Base-by-base conservation (phyloP, 2,113 vertebrate species). In the Trichechus manatus region DNA sequence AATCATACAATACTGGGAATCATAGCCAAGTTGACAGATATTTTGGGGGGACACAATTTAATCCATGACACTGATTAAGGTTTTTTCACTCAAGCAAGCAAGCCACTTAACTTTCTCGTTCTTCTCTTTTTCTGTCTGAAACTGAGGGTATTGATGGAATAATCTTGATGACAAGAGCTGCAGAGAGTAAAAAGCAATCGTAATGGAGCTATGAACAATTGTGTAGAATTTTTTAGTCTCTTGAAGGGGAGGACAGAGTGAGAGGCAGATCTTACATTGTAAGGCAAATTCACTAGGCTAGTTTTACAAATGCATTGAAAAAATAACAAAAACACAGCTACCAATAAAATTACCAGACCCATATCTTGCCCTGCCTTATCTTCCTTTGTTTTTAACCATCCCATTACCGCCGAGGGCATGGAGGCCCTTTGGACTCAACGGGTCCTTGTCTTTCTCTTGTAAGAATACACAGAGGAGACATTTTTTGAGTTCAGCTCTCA, bases 171-270 rank as follows among this genome's bases (percentile, higher is more conserved):
- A 93, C 9, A 59, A 44, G 82, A 92, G 83, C 92, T 94, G 42
- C 53, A 93, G 93, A 89, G 83, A 96, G 80, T 86, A 47, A 78
- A 86, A 94, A 75, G 83, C 25, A 82, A 14, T 91, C 70, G 39
- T 93, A 87, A 81, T 63, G 89, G 70, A 84, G 56, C 83, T 90
- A 36, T 72, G 68, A 78, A 59, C 82, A 79, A 89, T 36, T 79
- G 50, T 17, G 61, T 83, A 74, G 47, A 79, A 78, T 42, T 75
- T 85, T 91, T 82, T 75, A 80, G 42, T 86, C 42, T 75, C 53
- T 79, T n/a, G 70, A 68, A 87, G 42, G 44, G 27, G 22, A 33
- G n/a, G 31, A 77, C 14, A 44, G 66, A 72, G 36, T 23, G 36
- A 79, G 25, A 87, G 33, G 31, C 59, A 92, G n/a, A 50, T 29